A percentile compares a stretch with the other conserved stretches of the same genome.
Evolutionary conservation across 2,113 vertebrate species (phyloP).

Genomic region (Alaudala cheleensis): DNA sequence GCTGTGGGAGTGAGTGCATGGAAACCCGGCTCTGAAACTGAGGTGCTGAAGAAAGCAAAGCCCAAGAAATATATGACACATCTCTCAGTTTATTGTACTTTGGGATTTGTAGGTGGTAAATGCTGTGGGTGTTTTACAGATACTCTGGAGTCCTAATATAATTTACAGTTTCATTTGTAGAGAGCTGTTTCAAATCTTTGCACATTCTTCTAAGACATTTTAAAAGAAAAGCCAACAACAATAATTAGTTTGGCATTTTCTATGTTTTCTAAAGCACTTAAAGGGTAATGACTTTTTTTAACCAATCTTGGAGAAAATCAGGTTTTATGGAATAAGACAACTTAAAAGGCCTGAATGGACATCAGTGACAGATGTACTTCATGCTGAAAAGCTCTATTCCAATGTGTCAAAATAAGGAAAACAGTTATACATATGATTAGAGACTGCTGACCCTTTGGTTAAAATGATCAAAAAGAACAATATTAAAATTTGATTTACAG

Average conservation of each 20-base stretch:
- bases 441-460: constrained; percentile 53
- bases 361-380: neutral
- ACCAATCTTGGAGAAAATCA: neutral
- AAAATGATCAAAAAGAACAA: constrained; percentile 60
- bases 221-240: constrained; percentile 53
- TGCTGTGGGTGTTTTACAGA: constrained; percentile 24
- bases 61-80: neutral
- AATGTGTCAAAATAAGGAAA: constrained; percentile 26
- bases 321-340: constrained; percentile 4
- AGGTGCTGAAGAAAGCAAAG: neutral
- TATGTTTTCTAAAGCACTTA: constrained; percentile 36
- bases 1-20: neutral
- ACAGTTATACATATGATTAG: constrained; percentile 20
- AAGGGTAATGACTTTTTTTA: neutral
- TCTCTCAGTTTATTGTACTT: constrained; percentile 2
- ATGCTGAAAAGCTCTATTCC: constrained; percentile 21
- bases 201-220: constrained; percentile 3
- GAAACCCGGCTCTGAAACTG: neutral
- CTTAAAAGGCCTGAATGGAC: neutral
- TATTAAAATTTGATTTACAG: constrained; percentile 72
- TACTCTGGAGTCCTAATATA: constrained; percentile 1
- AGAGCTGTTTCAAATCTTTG: constrained; percentile 31
- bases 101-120: constrained; percentile 41
- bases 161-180: constrained; percentile 30
- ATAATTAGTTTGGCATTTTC: constrained; percentile 64